Percentiles rank a stretch among this genome's conserved stretches.
Conservation (phyloP, 2,113 vertebrate genomes). For the Eolophus roseicapilla region DNA sequence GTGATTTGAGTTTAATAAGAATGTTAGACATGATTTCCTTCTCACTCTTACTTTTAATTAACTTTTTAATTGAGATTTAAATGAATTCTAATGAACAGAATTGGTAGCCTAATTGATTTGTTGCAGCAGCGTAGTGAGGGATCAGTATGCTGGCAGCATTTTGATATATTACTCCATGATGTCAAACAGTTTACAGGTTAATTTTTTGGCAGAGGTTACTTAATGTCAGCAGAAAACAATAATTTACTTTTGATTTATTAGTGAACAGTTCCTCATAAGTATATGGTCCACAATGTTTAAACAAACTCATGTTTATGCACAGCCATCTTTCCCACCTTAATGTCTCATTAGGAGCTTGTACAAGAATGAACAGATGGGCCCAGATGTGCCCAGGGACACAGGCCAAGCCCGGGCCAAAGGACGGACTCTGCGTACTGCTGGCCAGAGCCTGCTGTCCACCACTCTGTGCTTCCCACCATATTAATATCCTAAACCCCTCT, state of each 20-base stretch:
- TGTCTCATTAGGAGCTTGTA: neutral
- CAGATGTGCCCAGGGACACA: neutral
- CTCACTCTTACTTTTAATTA: conserved; percentile 80
- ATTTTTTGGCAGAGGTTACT: conserved; percentile 73
- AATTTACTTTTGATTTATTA: neutral
- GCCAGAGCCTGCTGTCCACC: neutral
- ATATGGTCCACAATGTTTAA: neutral
- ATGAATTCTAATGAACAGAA: conserved; percentile 83
- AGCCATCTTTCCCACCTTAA: neutral
- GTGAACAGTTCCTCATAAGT: neutral
- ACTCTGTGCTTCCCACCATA: fast-evolving
- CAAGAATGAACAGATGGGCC: neutral
- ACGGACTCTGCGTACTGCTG: fast-evolving
- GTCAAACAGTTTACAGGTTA: conserved; percentile 68
- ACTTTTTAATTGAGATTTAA: conserved; percentile 81
- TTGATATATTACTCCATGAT: conserved; percentile 42
- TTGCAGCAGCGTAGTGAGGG: conserved; percentile 66
- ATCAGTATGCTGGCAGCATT: conserved; percentile 65
- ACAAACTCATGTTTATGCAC: neutral
- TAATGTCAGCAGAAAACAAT: conserved; percentile 53
- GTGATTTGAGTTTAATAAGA: conserved; percentile 78
- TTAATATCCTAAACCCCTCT: fast-evolving
- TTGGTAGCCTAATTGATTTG: conserved; percentile 81
- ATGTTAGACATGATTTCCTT: conserved; percentile 78
- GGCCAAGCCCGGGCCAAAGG: neutral